A percentile compares a stretch with the other conserved stretches of the same genome.
Conservation (phyloP, 2,888 invertebrate genomes). For the Megamerina dolium region DNA sequence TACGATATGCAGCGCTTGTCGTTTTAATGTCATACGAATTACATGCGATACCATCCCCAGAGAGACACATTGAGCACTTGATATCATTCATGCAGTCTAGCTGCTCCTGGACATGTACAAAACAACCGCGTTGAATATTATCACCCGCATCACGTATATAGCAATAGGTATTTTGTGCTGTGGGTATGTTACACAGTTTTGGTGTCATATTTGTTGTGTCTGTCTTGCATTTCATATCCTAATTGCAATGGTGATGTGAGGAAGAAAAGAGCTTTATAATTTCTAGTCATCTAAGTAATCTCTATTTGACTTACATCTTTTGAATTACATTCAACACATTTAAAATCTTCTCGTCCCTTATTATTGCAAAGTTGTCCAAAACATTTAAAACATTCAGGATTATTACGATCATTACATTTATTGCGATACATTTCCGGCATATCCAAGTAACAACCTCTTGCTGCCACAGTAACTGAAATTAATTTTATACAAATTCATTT, state of each 20-base stretch:
- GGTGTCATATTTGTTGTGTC: slow-evolving; percentile 20
- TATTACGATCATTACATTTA: slow-evolving; percentile 29
- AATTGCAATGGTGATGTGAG: background rate
- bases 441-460: slow-evolving; percentile 33
- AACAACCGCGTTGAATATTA: slow-evolving; percentile 33
- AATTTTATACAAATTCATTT: background rate
- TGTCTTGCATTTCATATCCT: slow-evolving; percentile 31
- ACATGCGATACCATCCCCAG: slow-evolving; percentile 30
- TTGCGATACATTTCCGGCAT: slow-evolving; percentile 26
- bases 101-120: slow-evolving; percentile 32
- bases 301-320: slow-evolving; percentile 26
- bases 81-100: slow-evolving; percentile 26
- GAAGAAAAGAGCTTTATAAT: background rate
- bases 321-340: slow-evolving; percentile 37
- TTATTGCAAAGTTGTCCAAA: slow-evolving; percentile 36
- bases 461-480: slow-evolving; percentile 31
- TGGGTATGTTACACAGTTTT: slow-evolving; percentile 32
- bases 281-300: background rate
- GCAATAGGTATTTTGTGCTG: slow-evolving; percentile 40
- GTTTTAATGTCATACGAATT: slow-evolving; percentile 27
- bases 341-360: slow-evolving; percentile 32
- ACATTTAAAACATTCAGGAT: slow-evolving; percentile 36
- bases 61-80: slow-evolving; percentile 35
- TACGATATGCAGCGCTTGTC: slow-evolving; percentile 3
- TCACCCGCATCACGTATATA: slow-evolving; percentile 25